A percentile compares a stretch with the other conserved stretches of the same genome.
Conservation (phyloP, 2,888 invertebrate species). For the Nudaria mundana region DNA sequence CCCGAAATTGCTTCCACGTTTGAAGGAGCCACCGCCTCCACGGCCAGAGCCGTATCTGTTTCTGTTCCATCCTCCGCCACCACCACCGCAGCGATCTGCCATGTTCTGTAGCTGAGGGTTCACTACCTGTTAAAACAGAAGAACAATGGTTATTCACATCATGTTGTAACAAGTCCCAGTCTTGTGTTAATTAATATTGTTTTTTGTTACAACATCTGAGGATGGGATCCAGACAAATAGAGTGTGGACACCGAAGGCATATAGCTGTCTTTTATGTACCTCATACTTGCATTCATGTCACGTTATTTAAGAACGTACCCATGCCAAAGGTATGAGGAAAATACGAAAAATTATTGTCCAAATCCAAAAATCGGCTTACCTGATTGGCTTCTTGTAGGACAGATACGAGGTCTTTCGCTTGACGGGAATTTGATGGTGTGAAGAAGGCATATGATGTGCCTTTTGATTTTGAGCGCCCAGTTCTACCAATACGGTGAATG, state of each 20-base stretch:
- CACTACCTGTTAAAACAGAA: slow-evolving; percentile 81
- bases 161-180: too few species aligned
- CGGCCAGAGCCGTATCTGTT: slow-evolving; percentile 72
- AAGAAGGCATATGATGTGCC: slow-evolving; percentile 98
- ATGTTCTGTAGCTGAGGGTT: slow-evolving; percentile 92
- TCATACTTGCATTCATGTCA: slow-evolving; percentile 89
- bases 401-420: slow-evolving; percentile 93
- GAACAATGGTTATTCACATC: neutral
- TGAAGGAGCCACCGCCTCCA: slow-evolving; percentile 75
- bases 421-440: slow-evolving; percentile 92
- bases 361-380: slow-evolving; percentile 64
- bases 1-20: slow-evolving; percentile 70
- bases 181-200: too few species aligned
- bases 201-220: slow-evolving; percentile 85
- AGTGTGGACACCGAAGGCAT: slow-evolving; percentile 91
- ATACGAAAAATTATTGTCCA: neutral
- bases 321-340: slow-evolving; percentile 89
- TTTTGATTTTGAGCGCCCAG: slow-evolving; percentile 92
- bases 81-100: slow-evolving; percentile 85
- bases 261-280: slow-evolving; percentile 84
- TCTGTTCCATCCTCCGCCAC: slow-evolving; percentile 81
- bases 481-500: slow-evolving; percentile 97
- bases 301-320: slow-evolving; percentile 83
- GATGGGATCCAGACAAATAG: slow-evolving; percentile 87
- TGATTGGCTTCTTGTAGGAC: slow-evolving; percentile 95